Evolutionary conservation across 2,888 invertebrate genomes (phyloP).

Genomic region (Ecliptopera silaceata): DNA sequence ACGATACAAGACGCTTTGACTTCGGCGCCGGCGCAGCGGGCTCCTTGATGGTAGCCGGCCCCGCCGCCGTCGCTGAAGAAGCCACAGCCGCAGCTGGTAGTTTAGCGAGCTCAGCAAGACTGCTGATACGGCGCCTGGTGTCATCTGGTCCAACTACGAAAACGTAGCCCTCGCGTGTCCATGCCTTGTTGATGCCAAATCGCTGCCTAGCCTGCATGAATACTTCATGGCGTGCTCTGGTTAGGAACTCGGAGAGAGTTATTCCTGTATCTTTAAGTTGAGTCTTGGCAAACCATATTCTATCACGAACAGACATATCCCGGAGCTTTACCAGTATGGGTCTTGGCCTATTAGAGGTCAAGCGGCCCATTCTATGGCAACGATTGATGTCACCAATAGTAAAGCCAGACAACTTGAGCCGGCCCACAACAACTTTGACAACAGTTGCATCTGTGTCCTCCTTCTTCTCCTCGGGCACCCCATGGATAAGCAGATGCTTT

Average conservation of each 20-base stretch:
- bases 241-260: slow-evolving; percentile 7
- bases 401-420: neutral
- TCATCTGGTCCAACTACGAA: slow-evolving; percentile 2
- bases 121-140: neutral
- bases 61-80: neutral
- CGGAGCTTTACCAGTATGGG: neutral
- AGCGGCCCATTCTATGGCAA: slow-evolving; percentile 15
- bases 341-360: neutral
- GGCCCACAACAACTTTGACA: neutral
- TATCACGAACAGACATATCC: neutral
- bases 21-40: neutral
- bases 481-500: slow-evolving; percentile 10
- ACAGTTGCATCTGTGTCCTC: slow-evolving; percentile 1
- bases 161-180: slow-evolving; percentile 1
- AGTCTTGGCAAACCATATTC: slow-evolving; percentile 1
- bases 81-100: neutral
- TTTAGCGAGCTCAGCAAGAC: slow-evolving; percentile 2
- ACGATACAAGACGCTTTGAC: neutral
- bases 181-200: neutral
- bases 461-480: neutral
- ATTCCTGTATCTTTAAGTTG: neutral
- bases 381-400: neutral
- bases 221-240: neutral
- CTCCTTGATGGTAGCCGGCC: neutral
- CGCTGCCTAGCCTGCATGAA: slow-evolving; percentile 7